These are phyloP conservation scores for Mastacembelus armatus DNA, from an alignment of 2,797 vertebrate species.

Conservation along the genomic window DNA sequence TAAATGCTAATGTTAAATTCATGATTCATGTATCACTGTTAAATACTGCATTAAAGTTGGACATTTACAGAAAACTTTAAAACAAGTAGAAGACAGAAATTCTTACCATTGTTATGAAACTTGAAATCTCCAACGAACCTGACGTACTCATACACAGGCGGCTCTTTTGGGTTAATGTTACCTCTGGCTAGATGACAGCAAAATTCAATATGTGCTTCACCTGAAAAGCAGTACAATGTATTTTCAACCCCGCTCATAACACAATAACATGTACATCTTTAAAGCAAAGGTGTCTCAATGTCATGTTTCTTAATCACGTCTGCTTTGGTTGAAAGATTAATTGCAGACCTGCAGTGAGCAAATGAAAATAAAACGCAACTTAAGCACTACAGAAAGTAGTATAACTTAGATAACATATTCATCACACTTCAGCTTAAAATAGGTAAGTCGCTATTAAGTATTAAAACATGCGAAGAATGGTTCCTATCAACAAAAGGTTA, in stretches of 20 bases:
- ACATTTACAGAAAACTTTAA: background rate
- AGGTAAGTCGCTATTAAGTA: background rate
- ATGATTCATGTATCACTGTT: background rate
- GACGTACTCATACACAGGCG: slow-evolving; percentile 89
- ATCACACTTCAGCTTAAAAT: background rate
- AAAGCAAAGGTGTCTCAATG: background rate
- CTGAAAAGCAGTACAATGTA: slow-evolving; percentile 69
- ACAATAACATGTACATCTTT: background rate
- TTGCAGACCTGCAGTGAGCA: background rate
- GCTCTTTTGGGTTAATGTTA: slow-evolving; percentile 83
- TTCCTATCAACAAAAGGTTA: background rate
- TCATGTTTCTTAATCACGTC: background rate
- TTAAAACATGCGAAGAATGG: background rate
- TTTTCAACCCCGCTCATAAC: slow-evolving; percentile 5
- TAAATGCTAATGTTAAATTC: background rate
- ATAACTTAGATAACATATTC: background rate
- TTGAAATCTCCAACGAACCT: slow-evolving; percentile 95
- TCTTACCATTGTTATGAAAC: slow-evolving; percentile 91
- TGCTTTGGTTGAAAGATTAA: background rate
- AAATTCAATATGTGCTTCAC: slow-evolving; percentile 90
- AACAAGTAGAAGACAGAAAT: background rate
- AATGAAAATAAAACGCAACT: background rate
- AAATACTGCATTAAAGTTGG: background rate
- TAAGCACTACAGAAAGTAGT: background rate
- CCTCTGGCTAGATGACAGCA: slow-evolving; percentile 94